Conservation (phyloP, 2,113 vertebrate genomes). For the Limnothrissa miodon region DNA sequence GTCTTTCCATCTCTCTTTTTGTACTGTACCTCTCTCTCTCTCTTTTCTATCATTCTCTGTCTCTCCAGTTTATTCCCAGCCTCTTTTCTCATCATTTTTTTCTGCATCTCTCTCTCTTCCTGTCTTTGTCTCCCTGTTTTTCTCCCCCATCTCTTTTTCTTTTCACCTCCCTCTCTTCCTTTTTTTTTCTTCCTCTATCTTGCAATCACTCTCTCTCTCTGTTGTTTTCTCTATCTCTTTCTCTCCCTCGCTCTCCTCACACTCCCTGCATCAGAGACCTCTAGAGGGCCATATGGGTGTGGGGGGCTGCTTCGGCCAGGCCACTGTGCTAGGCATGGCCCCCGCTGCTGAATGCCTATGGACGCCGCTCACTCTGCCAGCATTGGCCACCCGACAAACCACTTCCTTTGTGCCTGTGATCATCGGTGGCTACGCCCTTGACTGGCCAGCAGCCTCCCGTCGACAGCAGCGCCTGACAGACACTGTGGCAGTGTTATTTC, state of each 20-base stretch:
- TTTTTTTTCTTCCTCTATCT: background rate
- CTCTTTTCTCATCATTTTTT: no score
- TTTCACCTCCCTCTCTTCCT: background rate
- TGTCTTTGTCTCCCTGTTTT: no score
- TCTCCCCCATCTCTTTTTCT: background rate
- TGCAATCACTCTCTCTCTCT: background rate
- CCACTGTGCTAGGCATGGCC: background rate
- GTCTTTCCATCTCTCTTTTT: background rate
- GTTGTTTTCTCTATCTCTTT: background rate
- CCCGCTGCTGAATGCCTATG: background rate
- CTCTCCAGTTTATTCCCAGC: no score
- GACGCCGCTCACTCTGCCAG: background rate
- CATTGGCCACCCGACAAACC: background rate
- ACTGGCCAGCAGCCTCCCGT: background rate
- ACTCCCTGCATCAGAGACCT: background rate
- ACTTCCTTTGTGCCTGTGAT: background rate
- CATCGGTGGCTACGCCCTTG: background rate
- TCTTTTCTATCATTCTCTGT: background rate
- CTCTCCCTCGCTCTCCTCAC: constrained; percentile 8
- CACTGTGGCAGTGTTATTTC: background rate
- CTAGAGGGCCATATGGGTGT: background rate
- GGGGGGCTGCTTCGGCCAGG: background rate
- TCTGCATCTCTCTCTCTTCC: background rate
- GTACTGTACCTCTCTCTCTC: background rate
- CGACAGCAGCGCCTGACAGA: background rate